Percentiles rank a stretch among this genome's conserved stretches.
These are phyloP conservation scores for Drosophila orena DNA, from an alignment of 1,140 invertebrate species.

Conservation along the genomic window DNA sequence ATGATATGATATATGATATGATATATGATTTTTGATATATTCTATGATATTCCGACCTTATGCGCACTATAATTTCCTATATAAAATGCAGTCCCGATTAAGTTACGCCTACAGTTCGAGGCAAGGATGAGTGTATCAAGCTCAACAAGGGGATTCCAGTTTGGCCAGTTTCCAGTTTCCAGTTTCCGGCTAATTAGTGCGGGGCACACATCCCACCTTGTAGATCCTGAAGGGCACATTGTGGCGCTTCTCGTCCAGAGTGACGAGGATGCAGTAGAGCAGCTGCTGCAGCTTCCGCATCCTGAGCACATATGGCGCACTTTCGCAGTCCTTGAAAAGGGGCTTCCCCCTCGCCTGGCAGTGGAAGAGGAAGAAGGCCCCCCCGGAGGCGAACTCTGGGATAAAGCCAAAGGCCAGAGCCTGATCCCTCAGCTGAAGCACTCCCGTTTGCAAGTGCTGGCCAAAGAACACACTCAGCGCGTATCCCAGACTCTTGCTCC, in stretches of 20 bases:
- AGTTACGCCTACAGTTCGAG: not conserved
- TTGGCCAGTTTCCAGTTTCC: not conserved
- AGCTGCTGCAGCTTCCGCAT: conserved; percentile 86
- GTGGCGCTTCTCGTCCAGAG: conserved; percentile 69
- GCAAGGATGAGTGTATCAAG: too few species aligned
- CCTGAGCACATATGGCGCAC: conserved; percentile 86
- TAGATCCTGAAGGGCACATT: conserved; percentile 45
- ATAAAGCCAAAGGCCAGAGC: conserved; percentile 86
- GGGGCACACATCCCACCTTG: conserved; percentile 41
- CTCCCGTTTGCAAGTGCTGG: conserved; percentile 81
- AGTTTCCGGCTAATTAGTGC: not conserved
- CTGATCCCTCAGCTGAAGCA: conserved; percentile 85
- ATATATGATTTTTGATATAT: too few species aligned
- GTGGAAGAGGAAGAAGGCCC: conserved; percentile 87
- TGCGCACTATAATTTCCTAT: too few species aligned
- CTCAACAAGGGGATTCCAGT: too few species aligned
- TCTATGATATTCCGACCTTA: too few species aligned
- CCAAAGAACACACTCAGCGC: conserved; percentile 86
- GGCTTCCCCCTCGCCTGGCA: conserved; percentile 86
- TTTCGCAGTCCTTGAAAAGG: conserved; percentile 85
- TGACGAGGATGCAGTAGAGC: conserved; percentile 86
- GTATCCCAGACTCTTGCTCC: conserved; percentile 86
- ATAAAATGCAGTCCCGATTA: too few species aligned
- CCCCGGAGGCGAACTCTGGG: conserved; percentile 37
- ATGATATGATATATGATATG: too few species aligned